Evolutionary conservation across 2,113 vertebrate species (phyloP).

Genomic region (Ophiodon elongatus): DNA sequence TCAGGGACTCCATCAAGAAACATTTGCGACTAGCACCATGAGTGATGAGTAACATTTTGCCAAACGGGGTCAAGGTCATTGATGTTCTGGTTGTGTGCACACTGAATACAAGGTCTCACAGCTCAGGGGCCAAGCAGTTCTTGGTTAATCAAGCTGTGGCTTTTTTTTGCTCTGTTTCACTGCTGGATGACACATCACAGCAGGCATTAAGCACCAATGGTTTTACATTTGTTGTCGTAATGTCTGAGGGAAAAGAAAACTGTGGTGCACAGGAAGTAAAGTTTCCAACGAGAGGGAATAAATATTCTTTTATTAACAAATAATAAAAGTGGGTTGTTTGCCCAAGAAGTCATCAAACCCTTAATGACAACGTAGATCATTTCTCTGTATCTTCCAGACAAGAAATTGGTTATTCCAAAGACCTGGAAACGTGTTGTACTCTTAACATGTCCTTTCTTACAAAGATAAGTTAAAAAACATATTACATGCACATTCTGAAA

Average conservation of each 20-base stretch:
- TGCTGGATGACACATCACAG: conserved; percentile 10
- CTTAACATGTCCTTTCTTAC: conserved; percentile 10
- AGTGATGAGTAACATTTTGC: conserved; percentile 18
- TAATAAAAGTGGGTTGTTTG: neutral
- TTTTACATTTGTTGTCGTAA: conserved; percentile 9
- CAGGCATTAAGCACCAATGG: neutral
- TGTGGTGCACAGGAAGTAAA: neutral
- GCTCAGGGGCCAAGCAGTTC: neutral
- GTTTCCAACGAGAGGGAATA: neutral
- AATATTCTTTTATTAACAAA: neutral
- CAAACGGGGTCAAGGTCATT: conserved; percentile 27
- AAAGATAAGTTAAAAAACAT: conserved; percentile 28
- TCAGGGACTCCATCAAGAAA: conserved; percentile 17
- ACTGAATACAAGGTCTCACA: conserved; percentile 18
- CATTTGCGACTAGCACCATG: conserved; percentile 34
- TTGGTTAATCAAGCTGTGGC: neutral
- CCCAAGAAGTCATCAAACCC: neutral
- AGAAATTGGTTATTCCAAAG: neutral
- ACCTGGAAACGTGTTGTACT: conserved; percentile 14
- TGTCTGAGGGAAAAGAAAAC: neutral
- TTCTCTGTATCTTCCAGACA: neutral
- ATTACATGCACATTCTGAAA: conserved; percentile 2
- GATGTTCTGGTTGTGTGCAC: conserved; percentile 3
- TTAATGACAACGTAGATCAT: neutral
- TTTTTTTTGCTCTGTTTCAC: neutral